A percentile compares a stretch with the other conserved stretches of the same genome.
These are phyloP conservation scores for Channa striata DNA, from an alignment of 2,797 vertebrate species.

Conservation along the genomic window DNA sequence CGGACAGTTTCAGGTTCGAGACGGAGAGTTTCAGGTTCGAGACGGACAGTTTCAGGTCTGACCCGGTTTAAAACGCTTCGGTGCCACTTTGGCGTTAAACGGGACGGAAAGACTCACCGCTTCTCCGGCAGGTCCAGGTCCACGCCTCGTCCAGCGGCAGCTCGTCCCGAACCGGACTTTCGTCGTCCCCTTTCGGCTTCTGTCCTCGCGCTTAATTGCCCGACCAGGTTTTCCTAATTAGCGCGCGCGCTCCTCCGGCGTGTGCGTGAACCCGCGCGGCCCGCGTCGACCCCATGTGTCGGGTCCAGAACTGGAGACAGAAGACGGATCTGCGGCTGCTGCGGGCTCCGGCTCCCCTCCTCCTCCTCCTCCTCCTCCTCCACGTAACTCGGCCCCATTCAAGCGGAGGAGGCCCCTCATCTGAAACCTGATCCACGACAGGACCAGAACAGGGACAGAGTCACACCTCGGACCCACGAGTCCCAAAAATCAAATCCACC, in stretches of 20 bases:
- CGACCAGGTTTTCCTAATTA: conserved; percentile 81
- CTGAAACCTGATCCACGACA: conserved; percentile 73
- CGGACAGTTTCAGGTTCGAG: too few species aligned
- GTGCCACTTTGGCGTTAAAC: neutral
- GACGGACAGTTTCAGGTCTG: too few species aligned
- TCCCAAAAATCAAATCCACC: too few species aligned
- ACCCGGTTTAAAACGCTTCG: too few species aligned
- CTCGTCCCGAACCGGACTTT: too few species aligned
- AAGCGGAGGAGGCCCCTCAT: conserved; percentile 69
- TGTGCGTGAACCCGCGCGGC: conserved; percentile 58
- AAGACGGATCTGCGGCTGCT: conserved; percentile 46
- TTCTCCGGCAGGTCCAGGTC: conserved; percentile 36
- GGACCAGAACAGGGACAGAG: too few species aligned
- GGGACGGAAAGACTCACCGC: conserved; percentile 47
- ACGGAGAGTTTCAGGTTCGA: too few species aligned
- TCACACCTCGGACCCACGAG: neutral
- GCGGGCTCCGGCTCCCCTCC: conserved; percentile 46
- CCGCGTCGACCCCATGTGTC: conserved; percentile 74
- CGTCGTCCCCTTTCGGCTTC: too few species aligned
- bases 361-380: conserved; percentile 47
- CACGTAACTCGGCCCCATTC: conserved; percentile 69
- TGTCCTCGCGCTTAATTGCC: conserved; percentile 72
- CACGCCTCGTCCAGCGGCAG: conserved; percentile 36
- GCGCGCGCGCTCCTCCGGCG: conserved; percentile 53
- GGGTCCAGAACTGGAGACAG: conserved; percentile 58